Conservation (phyloP, 2,888 invertebrate species). For the Pycnomerus fuliginosus region DNA sequence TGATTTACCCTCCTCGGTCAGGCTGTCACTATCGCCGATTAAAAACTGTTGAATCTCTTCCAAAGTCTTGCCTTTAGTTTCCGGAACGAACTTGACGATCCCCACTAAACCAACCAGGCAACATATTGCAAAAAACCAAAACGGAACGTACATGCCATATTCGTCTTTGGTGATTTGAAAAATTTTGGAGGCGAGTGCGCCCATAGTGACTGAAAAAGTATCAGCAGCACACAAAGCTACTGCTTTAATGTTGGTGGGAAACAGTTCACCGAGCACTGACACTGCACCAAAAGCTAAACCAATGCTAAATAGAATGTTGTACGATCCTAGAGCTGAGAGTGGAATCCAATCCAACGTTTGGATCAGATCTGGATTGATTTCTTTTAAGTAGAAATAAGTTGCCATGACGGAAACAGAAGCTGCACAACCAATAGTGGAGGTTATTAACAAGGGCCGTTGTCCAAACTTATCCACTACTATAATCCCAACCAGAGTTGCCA, state of each 20-base stretch:
- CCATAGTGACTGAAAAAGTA: conserved; percentile 54
- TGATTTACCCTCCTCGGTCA: conserved; percentile 13
- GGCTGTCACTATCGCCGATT: conserved; percentile 47
- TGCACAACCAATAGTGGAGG: conserved; percentile 55
- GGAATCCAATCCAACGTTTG: conserved; percentile 54
- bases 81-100: conserved; percentile 62
- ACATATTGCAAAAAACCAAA: conserved; percentile 63
- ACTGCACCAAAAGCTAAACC: conserved; percentile 57
- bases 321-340: conserved; percentile 53
- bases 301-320: conserved; percentile 55
- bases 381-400: conserved; percentile 53
- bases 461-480: conserved; percentile 65
- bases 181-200: conserved; percentile 54
- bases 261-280: conserved; percentile 56
- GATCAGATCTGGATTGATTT: conserved; percentile 41
- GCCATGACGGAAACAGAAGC: conserved; percentile 50
- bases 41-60: conserved; percentile 66
- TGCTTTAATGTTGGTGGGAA: conserved; percentile 59
- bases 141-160: conserved; percentile 63
- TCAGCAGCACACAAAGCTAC: conserved; percentile 59
- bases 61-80: conserved; percentile 70
- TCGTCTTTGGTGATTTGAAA: conserved; percentile 57
- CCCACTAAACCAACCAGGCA: conserved; percentile 62
- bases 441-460: conserved; percentile 61
- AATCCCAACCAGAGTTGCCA: conserved; percentile 59